Base-by-base conservation (phyloP, 2,888 invertebrate species). In the Cataglyphis cursor region DNA sequence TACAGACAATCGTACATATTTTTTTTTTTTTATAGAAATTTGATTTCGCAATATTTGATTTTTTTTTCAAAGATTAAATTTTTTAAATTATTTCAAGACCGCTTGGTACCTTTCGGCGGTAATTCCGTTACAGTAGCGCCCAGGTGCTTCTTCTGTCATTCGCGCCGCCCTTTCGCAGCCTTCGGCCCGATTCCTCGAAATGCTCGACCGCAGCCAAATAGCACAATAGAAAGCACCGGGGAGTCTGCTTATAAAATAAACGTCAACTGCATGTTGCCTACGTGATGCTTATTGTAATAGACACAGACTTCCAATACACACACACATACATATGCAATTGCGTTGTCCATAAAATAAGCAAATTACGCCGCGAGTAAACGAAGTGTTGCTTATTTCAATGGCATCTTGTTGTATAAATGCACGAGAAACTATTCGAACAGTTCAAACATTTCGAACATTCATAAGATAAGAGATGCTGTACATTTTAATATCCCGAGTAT, bases 151-250 rank as follows among this genome's bases (percentile, higher is more conserved):
- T 12, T 48, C 66, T 28, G 38, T 76, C 28, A 80, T 80, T 70
- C 44, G 78, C 15, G 35, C n/a, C 44, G 78, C 59, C 44, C 59
- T 80, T 59, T 31, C 41, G 68, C 41, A 57, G 28, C 57, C 68
- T 68, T 61, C 78, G 35, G 24, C 8, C 44, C 28, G 59, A 31
- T 70, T 78, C 21, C 78, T 48, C 3, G 44, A 41, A 44, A 70
- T 24, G 59, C 44, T 44, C 78, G 57, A 28, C 38, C 51, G 59
- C 59, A 59, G 44, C 44, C 70, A 59, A 78, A 59, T 78, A 59
- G 68, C 78, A 44, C 59, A 70, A 44, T 70, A 59, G 78, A 24
- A 80, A 70, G 35, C 59, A 28, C 18, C n/a, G 31, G 3, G 44
- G 44, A 10, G 18, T 70, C 44, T 48, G 70, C 35, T 44, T n/a